Percentiles rank a stretch among this genome's conserved stretches.
These are phyloP conservation scores for Scomber colias DNA, from an alignment of 2,113 vertebrate species.

Conservation along the genomic window DNA sequence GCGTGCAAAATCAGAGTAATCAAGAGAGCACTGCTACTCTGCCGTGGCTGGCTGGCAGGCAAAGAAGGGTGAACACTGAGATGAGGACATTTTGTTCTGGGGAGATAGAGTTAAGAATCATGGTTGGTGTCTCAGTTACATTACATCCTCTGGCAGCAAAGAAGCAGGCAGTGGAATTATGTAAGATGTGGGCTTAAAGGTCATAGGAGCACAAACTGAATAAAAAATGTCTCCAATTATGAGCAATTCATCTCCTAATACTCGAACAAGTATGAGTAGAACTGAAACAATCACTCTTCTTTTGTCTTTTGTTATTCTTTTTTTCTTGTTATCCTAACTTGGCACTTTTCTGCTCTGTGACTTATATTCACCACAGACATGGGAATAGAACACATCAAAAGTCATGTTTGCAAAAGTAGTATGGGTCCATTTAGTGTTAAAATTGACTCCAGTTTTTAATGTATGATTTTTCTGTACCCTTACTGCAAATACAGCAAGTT, in stretches of 20 bases:
- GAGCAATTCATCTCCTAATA: neutral
- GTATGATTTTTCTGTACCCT: too few relatives aligned
- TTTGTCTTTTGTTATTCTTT: neutral
- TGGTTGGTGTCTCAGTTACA: conserved; percentile 7
- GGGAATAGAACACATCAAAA: neutral
- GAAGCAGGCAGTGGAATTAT: neutral
- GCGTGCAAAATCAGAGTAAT: conserved; percentile 40
- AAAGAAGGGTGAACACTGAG: conserved; percentile 23
- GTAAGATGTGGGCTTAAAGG: conserved; percentile 20
- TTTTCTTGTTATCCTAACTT: neutral
- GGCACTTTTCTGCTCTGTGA: neutral
- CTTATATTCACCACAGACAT: neutral
- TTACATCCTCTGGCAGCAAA: conserved; percentile 3
- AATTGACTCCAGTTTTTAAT: neutral
- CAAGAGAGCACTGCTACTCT: neutral
- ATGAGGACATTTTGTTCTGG: conserved; percentile 21
- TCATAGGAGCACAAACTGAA: conserved; percentile 40
- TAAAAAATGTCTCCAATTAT: conserved; percentile 32
- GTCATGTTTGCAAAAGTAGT: neutral
- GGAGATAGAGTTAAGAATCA: conserved; percentile 22
- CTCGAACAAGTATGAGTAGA: conserved; percentile 10
- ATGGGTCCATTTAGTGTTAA: neutral
- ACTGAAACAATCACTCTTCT: conserved; percentile 21
- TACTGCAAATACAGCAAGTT: neutral
- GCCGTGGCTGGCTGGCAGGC: conserved; percentile 6